Evolutionary conservation across 2,113 vertebrate genomes (phyloP), one percentile per base, ranked within the genome.

Genomic region (Nothoprocta perdicaria): DNA sequence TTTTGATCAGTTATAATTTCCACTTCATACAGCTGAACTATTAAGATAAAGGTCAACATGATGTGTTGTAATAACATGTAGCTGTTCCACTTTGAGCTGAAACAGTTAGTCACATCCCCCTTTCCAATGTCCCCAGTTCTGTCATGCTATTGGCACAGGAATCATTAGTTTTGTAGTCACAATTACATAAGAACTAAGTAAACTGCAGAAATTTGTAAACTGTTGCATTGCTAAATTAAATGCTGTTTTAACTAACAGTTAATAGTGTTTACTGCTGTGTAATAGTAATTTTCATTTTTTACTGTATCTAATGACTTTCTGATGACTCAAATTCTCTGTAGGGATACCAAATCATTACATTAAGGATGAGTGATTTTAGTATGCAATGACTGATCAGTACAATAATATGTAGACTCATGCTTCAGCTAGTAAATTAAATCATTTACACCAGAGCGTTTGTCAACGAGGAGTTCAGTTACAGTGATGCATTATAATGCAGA

Each of bases 221-320:
- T 98, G 95, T 97, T 98, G 95, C 92, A 90, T 79, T 74, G 95
- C 96, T 97, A 98, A 98, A 98, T 98, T 98, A 98, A 98, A 98
- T 98, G 97, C 96, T 98, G 96, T 97, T 98, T 98, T 98, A 98
- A 98, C 98, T 98, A 98, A 98, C 97, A 98, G 97, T 97, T 98
- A 98, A 98, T 98, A 98, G 97, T 98, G 97, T 98, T 98, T 97
- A 98, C 98, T 98, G 98, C 98, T 98, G 98, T 97, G 98, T 98
- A 97, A 97, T 98, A 98, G 98, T 97, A 97, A 98, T 98, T 98
- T 98, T 98, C 98, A 98, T 98, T 98, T 98, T 98, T 98, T 98
- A 98, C 98, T 97, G 97, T 98, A 98, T 98, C 97, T 98, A 98
- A 98, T 98, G 98, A 97, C 98, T 98, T 98, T 98, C 98, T 98